A percentile compares a stretch with the other conserved stretches of the same genome.
These are phyloP conservation scores for Muschampia plurimacula DNA, from an alignment of 2,888 invertebrate species.

Conservation along the genomic window DNA sequence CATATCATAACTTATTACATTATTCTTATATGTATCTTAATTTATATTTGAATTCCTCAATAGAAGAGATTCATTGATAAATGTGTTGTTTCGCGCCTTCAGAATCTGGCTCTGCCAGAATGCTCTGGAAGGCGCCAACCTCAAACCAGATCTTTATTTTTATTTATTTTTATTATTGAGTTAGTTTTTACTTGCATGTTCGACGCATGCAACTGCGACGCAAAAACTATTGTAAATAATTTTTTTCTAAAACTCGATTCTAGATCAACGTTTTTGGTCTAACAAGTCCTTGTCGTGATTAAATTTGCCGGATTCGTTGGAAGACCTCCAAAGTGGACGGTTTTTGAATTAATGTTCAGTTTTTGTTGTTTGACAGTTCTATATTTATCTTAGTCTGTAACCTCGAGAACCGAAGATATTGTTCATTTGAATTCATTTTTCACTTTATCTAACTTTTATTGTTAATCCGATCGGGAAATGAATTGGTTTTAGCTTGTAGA, in stretches of 20 bases:
- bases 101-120: too few species aligned
- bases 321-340: slow-evolving; percentile 39
- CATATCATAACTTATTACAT: too few species aligned
- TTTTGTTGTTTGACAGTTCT: slow-evolving; percentile 47
- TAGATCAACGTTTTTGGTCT: slow-evolving; percentile 2
- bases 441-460: slow-evolving; percentile 3
- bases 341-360: slow-evolving; percentile 51
- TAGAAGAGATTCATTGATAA: too few species aligned
- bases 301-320: slow-evolving; percentile 40
- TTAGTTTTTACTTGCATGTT: too few species aligned
- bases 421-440: slow-evolving; percentile 40
- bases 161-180: too few species aligned
- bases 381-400: slow-evolving; percentile 47
- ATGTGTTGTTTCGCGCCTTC: too few species aligned
- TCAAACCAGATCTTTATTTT: too few species aligned
- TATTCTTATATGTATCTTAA: too few species aligned
- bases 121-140: too few species aligned
- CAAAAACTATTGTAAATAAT: too few species aligned
- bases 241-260: neutral
- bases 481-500: neutral
- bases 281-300: slow-evolving; percentile 46
- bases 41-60: too few species aligned
- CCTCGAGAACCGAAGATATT: slow-evolving; percentile 40
- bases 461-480: neutral
- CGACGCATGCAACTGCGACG: too few species aligned